Evolutionary conservation across 2,888 invertebrate genomes (phyloP), one percentile per base, ranked within the genome.

Genomic region (Teleogryllus oceanicus): DNA sequence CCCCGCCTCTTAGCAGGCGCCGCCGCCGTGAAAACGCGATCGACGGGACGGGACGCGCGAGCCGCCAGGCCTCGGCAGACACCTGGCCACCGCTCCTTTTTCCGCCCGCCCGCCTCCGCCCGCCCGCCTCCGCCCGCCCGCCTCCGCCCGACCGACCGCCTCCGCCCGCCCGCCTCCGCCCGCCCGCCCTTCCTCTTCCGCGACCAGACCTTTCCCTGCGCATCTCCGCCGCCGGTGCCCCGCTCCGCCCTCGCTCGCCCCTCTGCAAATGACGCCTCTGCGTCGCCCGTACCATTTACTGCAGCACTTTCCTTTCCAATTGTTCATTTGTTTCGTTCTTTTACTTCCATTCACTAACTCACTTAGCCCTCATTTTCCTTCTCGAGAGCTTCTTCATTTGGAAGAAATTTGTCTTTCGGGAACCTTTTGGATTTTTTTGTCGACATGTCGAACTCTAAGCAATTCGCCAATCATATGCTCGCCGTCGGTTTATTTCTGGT

Each of bases 301-400:
- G 18, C 62, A 62, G 62, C 18, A 62, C 62, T 62, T 18, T 62
- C 18, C 62, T 18, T 37, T 62, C 62, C 62, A 16, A 62, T 62
- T 62, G 62, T 62, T 62, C 62, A 62, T 62, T 62, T 62, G 62
- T 62, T 62, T 62, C 62, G 62, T 62, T 13, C 2, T 18, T 62
- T 13, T 62, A 62, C 62, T 18, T 62, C 18, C 62, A 3, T 62
- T 62, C 62, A 62, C 16, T 62, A 62, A 62, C 62, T 62, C 62
- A 62, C 62, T 62, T 62, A 62, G 5, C 62, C 62, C 62, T 62
- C 62, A 62, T 62, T 62, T 62, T 62, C 62, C 24, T 3, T 62
- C 62, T 62, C 62, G 10, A 62, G 62, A 62, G 62, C 62, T 62
- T 62, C 62, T 62, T 62, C 62, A 62, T 62, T 62, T 62, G 62